Evolutionary conservation across 2,888 invertebrate genomes (phyloP).

Genomic region (Patella depressa): DNA sequence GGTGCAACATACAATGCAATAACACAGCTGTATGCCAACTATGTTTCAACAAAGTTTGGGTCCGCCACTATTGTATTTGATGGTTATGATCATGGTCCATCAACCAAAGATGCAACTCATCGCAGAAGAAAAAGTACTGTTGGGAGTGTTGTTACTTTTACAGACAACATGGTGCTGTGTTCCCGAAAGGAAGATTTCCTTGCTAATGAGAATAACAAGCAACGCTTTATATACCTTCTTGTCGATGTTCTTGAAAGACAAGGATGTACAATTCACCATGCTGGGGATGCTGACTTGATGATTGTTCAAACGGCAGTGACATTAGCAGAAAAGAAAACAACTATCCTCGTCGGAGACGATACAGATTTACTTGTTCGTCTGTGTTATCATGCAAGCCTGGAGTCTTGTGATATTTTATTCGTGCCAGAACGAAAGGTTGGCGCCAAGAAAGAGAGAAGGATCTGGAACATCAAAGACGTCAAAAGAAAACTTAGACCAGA

Average conservation of each 20-base stretch:
- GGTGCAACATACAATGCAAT: constrained; percentile 39
- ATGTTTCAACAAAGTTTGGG: constrained; percentile 32
- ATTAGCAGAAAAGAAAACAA: constrained; percentile 20
- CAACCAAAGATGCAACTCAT: constrained; percentile 48
- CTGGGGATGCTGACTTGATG: constrained; percentile 45
- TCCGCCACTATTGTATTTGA: constrained; percentile 45
- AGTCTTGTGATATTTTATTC: constrained; percentile 31
- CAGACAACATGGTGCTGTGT: constrained; percentile 29
- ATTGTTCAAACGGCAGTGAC: constrained; percentile 43
- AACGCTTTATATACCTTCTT: constrained; percentile 42
- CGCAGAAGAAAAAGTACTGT: constrained; percentile 36
- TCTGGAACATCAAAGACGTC: constrained; percentile 40
- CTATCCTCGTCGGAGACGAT: constrained; percentile 50
- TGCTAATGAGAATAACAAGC: constrained; percentile 42
- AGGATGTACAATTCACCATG: constrained; percentile 33
- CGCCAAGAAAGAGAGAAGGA: constrained; percentile 15
- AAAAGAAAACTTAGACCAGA: constrained; percentile 26
- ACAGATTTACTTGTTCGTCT: constrained; percentile 51
- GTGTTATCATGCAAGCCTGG: constrained; percentile 33
- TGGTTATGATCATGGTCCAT: constrained; percentile 41
- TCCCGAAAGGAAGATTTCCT: constrained; percentile 40
- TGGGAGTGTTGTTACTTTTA: constrained; percentile 30
- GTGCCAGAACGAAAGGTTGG: constrained; percentile 25
- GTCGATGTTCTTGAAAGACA: constrained; percentile 23
- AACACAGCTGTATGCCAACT: constrained; percentile 30